Evolutionary conservation across 2,113 vertebrate species (phyloP).

Genomic region (Brachyistius frenatus): DNA sequence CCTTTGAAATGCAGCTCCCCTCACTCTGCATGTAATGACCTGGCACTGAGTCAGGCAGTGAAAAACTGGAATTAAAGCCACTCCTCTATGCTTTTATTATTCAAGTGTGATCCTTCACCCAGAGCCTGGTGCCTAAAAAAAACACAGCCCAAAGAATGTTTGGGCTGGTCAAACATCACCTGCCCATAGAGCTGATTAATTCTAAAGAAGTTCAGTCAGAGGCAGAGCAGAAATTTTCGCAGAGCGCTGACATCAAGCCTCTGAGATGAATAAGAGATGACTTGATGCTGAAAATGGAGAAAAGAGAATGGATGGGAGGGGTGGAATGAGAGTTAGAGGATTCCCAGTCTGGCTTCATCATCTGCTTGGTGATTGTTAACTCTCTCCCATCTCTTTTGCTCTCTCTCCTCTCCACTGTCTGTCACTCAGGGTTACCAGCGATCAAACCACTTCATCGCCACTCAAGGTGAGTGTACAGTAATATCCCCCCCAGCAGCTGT

Average conservation of each 20-base stretch:
- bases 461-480: slow-evolving; percentile 89
- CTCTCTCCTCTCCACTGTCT: slow-evolving; percentile 36
- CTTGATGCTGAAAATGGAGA: slow-evolving; percentile 48
- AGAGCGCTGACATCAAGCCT: slow-evolving; percentile 32
- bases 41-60: slow-evolving; percentile 31
- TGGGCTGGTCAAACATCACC: slow-evolving; percentile 20
- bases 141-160: slow-evolving; percentile 8
- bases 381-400: slow-evolving; percentile 15
- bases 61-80: slow-evolving; percentile 51
- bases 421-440: slow-evolving; percentile 94
- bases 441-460: slow-evolving; percentile 98
- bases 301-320: slow-evolving; percentile 42
- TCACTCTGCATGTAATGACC: slow-evolving; percentile 53
- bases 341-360: slow-evolving; percentile 37
- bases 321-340: slow-evolving; percentile 47
- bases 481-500: neutral
- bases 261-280: slow-evolving; percentile 60
- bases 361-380: slow-evolving; percentile 56
- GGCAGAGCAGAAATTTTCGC: slow-evolving; percentile 26
- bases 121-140: neutral
- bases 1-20: slow-evolving; percentile 55
- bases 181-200: slow-evolving; percentile 8
- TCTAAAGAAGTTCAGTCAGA: slow-evolving; percentile 28
- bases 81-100: slow-evolving; percentile 39
- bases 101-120: slow-evolving; percentile 21